phyloP scores from a whole-genome alignment of 2,888 invertebrate species.

The Pelosia muscerda region DNA sequence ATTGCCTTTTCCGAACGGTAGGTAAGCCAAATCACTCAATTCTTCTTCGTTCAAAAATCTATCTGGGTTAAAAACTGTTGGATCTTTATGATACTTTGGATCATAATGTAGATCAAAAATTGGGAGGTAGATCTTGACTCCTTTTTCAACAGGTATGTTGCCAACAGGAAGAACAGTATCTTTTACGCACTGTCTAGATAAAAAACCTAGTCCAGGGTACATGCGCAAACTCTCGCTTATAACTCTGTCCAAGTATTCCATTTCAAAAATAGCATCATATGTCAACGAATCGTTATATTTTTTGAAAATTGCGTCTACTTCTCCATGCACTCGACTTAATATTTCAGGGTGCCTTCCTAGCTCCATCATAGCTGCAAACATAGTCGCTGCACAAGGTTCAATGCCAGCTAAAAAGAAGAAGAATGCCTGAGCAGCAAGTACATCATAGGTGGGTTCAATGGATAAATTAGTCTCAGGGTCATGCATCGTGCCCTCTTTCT shows the following conservation, averaged over 20 bases:
- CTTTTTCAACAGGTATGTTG: slow-evolving; percentile 50
- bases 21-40: slow-evolving; percentile 61
- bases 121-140: slow-evolving; percentile 64
- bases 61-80: slow-evolving; percentile 76
- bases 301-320: slow-evolving; percentile 36
- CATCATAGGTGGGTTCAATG: slow-evolving; percentile 67
- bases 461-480: slow-evolving; percentile 62
- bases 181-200: slow-evolving; percentile 60
- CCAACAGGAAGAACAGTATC: slow-evolving; percentile 17
- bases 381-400: slow-evolving; percentile 58
- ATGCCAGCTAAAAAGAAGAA: slow-evolving; percentile 63
- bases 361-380: slow-evolving; percentile 57
- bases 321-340: slow-evolving; percentile 49
- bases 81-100: slow-evolving; percentile 73
- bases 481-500: slow-evolving; percentile 62
- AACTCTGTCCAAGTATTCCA: slow-evolving; percentile 68
- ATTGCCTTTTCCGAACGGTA: slow-evolving; percentile 80
- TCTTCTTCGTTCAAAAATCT: slow-evolving; percentile 62
- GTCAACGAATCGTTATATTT: slow-evolving; percentile 22
- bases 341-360: slow-evolving; percentile 53
- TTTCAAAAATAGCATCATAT: slow-evolving; percentile 53
- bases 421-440: slow-evolving; percentile 52
- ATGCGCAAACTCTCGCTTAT: slow-evolving; percentile 63
- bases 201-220: slow-evolving; percentile 65
- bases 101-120: slow-evolving; percentile 74